phyloP scores from a whole-genome alignment of 1,140 invertebrate genomes.

The Euura saliciscinereae region DNA sequence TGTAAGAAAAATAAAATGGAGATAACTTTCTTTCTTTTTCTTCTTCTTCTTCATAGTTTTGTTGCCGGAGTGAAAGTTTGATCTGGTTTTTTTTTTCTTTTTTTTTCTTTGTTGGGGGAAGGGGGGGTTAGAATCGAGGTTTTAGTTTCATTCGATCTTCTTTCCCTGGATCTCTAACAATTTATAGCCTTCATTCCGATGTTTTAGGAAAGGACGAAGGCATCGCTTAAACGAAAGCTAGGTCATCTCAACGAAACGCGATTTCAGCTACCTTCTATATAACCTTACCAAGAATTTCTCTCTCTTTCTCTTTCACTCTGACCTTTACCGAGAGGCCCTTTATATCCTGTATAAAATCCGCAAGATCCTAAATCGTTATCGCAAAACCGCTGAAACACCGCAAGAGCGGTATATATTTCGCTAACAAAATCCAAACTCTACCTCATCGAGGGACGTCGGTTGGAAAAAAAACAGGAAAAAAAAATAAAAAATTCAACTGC shows the following conservation, averaged over 20 bases:
- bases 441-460: too few species aligned
- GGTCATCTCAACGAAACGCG: not conserved
- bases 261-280: not conserved
- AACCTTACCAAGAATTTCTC: not conserved
- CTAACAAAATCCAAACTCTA: too few species aligned
- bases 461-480: too few species aligned
- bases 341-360: not conserved
- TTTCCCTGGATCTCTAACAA: not conserved
- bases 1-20: too few species aligned
- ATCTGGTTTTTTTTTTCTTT: not conserved
- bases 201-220: not conserved
- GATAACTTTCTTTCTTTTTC: too few species aligned
- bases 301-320: not conserved
- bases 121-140: not conserved
- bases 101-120: not conserved
- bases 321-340: not conserved
- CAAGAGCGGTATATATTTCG: too few species aligned
- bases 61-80: not conserved
- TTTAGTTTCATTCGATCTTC: slow-evolving; percentile 2
- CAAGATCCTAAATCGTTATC: not conserved
- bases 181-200: not conserved
- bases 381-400: not conserved
- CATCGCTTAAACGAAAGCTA: not conserved
- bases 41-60: too few species aligned
- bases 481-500: too few species aligned